Percentiles rank a stretch among this genome's conserved stretches.
Conservation (phyloP, 1,140 invertebrate species). For the Danaus melanippus region DNA sequence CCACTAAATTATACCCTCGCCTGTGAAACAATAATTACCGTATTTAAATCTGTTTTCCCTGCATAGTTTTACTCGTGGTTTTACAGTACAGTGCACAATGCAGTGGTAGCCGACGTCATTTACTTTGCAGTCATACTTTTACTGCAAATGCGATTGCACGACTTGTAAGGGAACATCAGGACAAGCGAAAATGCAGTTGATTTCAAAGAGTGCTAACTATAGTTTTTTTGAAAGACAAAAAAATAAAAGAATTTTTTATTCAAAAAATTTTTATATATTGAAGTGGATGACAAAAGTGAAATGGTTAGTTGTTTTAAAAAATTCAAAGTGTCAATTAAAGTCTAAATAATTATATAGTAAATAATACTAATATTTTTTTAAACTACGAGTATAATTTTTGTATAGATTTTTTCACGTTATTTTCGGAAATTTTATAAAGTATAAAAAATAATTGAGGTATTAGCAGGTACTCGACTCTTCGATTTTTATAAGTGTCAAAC, state of each 20-base stretch:
- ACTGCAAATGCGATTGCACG: slow-evolving; percentile 64
- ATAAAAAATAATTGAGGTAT: no score
- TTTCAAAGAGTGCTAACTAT: slow-evolving; percentile 1
- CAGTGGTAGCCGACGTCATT: slow-evolving; percentile 64
- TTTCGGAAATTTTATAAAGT: no score
- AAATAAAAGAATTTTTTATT: not conserved
- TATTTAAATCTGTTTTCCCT: slow-evolving; percentile 40
- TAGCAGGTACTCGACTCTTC: no score
- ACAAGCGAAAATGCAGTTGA: slow-evolving; percentile 57
- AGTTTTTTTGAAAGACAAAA: not conserved
- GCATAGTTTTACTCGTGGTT: slow-evolving; percentile 58
- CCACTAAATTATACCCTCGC: slow-evolving; percentile 30
- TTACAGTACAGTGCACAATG: slow-evolving; percentile 67
- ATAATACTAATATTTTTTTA: no score
- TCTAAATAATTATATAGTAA: no score
- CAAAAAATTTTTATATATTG: slow-evolving; percentile 3
- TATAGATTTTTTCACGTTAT: no score
- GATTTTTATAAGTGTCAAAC: no score
- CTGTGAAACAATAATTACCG: slow-evolving; percentile 35
- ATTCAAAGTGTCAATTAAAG: no score
- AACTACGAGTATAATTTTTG: no score
- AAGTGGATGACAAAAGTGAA: slow-evolving; percentile 10
- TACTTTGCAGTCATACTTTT: slow-evolving; percentile 69
- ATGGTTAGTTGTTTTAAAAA: slow-evolving; percentile 9
- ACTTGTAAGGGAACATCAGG: slow-evolving; percentile 48